phyloP scores from a whole-genome alignment of 1,140 invertebrate species.

The Leptonema lineaticorne region DNA sequence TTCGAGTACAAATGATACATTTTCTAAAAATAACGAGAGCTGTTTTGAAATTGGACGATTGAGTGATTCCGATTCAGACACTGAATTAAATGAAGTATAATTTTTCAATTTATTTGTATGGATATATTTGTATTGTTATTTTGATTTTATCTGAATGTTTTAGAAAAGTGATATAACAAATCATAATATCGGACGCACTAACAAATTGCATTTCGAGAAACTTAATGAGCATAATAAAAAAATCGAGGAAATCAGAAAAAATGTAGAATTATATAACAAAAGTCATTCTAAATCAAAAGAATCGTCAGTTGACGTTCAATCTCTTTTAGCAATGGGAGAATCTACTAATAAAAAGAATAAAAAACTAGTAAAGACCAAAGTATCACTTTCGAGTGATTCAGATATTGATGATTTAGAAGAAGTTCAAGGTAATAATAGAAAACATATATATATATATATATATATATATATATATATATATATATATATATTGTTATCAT shows the following conservation, averaged over 20 bases:
- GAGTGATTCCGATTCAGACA: constrained; percentile 46
- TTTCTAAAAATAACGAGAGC: constrained; percentile 27
- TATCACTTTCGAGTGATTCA: constrained; percentile 56
- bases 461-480: neutral
- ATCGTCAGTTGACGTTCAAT: constrained; percentile 45
- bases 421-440: constrained; percentile 54
- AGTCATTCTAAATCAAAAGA: constrained; percentile 16
- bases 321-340: constrained; percentile 54
- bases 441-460: neutral
- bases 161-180: neutral
- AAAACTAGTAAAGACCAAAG: constrained; percentile 33
- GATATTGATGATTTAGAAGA: constrained; percentile 64
- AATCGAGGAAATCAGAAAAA: constrained; percentile 46
- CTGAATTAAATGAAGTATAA: constrained; percentile 29
- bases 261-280: constrained; percentile 41
- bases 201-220: constrained; percentile 33
- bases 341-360: constrained; percentile 32
- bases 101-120: neutral
- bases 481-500: neutral
- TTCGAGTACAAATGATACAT: neutral
- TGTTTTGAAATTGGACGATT: constrained; percentile 37
- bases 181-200: neutral
- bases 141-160: neutral
- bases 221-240: constrained; percentile 42
- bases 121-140: neutral